Evolutionary conservation across 1,140 invertebrate genomes (phyloP).

Genomic region (Drepana arcuata): DNA sequence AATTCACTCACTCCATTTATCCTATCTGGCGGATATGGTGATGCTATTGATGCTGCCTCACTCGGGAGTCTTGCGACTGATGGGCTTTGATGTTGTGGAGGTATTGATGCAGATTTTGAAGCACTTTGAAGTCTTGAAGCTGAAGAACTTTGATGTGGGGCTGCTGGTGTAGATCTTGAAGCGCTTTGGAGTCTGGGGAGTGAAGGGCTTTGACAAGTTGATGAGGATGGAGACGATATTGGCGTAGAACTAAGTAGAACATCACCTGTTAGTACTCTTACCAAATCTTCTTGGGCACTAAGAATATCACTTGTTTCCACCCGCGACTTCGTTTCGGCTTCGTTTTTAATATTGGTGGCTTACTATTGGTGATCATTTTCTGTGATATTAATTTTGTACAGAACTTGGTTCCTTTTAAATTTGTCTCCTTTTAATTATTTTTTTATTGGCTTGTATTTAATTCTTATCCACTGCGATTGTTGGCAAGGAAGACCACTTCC

Average conservation of each 20-base stretch:
- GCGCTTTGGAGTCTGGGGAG: constrained; percentile 1
- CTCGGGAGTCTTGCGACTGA: constrained; percentile 2
- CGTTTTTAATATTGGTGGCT: neutral
- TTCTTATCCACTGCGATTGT: too few species aligned
- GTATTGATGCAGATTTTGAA: constrained; percentile 1
- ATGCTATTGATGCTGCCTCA: constrained; percentile 1
- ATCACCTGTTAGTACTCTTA: constrained; percentile 1
- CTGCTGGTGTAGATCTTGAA: constrained; percentile 2
- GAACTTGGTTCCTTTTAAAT: too few species aligned
- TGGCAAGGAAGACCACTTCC: too few species aligned
- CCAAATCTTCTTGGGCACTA: constrained; percentile 1
- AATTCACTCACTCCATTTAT: neutral
- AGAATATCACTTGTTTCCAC: neutral
- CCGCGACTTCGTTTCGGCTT: neutral
- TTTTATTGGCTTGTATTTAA: too few species aligned
- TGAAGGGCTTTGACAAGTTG: constrained; percentile 2
- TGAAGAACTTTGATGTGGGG: constrained; percentile 2
- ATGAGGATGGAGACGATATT: constrained; percentile 2
- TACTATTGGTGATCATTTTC: too few species aligned
- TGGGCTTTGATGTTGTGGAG: constrained; percentile 1
- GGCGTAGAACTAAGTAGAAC: constrained; percentile 3
- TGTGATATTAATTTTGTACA: too few species aligned
- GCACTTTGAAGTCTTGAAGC: constrained; percentile 1
- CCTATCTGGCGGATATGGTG: neutral
- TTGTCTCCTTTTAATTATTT: too few species aligned